Evolutionary conservation across 2,888 invertebrate species (phyloP), one percentile per base, ranked within the genome.

Genomic region (Neelides folsomi): DNA sequence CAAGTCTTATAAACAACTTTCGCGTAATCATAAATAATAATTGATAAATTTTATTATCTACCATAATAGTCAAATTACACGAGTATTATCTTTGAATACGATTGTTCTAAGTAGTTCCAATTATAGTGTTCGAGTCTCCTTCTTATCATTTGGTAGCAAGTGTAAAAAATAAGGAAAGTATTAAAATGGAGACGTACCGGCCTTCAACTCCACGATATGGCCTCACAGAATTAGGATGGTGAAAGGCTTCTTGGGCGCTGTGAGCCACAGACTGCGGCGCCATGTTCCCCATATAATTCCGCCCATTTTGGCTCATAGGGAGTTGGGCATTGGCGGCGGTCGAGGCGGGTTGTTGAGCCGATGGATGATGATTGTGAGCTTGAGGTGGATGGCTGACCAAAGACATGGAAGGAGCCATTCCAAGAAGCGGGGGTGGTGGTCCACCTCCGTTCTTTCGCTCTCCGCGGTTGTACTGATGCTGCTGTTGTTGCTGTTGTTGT

Each of bases 241-340:
- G 54, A 51, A 40, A 54, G 13, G 56, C 13, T 13, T 59, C 55
- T 16, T 45, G 49, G 37, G 47, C 51, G 47, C 38, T 51, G 35
- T 57, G 57, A 55, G 59, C 55, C 51, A 57, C 54, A 40, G 58
- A 52, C 34, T 56, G 55, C 16, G 58, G 56, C 51, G 53, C 51
- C 40, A 55, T 43, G 53, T 54, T 60, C 42, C 53, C 52, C 39
- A 54, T 55, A 44, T 59, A 57, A 34, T 53, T 51, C 20, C 54
- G 51, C 40, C 60, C 62, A 54, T 62, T 60, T 44, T 62, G 47
- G 37, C 19, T 49, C 13, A 52, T 41, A 57, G 49, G 55, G 53
- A 51, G 56, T 51, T 43, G 27, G 27, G 27, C 4, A 7, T 27
- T 27, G 27, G 27, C 27, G 27, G 27, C 27, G 27, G 27, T 27